Conservation (phyloP, 2,888 invertebrate species). For the Marronus borbonicus region DNA sequence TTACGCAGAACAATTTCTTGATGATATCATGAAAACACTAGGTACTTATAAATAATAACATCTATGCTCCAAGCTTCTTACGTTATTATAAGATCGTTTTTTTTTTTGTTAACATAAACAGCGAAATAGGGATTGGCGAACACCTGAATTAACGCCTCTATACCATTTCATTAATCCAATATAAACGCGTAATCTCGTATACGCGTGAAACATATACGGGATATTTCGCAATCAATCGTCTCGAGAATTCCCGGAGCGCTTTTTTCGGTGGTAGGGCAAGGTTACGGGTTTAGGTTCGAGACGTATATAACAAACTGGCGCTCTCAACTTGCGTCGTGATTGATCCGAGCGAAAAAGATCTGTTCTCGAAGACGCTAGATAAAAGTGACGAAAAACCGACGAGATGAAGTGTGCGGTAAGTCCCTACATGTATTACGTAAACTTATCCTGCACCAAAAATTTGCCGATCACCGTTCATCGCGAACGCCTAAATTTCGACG, state of each 20-base stretch:
- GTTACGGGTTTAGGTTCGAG: constrained; percentile 29
- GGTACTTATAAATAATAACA: too few relatives aligned
- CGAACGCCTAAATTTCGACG: background rate
- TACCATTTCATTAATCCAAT: too few relatives aligned
- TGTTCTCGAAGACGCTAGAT: background rate
- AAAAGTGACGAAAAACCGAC: constrained; percentile 15
- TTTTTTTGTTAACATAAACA: too few relatives aligned
- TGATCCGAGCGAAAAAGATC: constrained; percentile 25
- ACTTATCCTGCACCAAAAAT: too few relatives aligned
- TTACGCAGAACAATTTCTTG: too few relatives aligned
- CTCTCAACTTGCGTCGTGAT: constrained; percentile 26
- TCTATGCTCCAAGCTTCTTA: too few relatives aligned
- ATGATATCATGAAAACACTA: too few relatives aligned
- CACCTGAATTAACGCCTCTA: too few relatives aligned
- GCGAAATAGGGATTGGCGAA: too few relatives aligned
- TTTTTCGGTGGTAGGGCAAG: constrained; percentile 47
- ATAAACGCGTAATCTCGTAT: background rate
- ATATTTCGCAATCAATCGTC: constrained; percentile 34
- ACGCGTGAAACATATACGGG: background rate
- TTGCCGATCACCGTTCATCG: background rate
- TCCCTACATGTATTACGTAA: background rate
- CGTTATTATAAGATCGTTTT: too few relatives aligned
- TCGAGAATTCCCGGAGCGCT: constrained; percentile 40
- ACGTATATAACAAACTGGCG: constrained; percentile 38
- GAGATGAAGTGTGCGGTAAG: constrained; percentile 38